These are phyloP conservation scores for Lepisosteus osseus DNA, from an alignment of 2,113 vertebrate species.

Conservation along the genomic window DNA sequence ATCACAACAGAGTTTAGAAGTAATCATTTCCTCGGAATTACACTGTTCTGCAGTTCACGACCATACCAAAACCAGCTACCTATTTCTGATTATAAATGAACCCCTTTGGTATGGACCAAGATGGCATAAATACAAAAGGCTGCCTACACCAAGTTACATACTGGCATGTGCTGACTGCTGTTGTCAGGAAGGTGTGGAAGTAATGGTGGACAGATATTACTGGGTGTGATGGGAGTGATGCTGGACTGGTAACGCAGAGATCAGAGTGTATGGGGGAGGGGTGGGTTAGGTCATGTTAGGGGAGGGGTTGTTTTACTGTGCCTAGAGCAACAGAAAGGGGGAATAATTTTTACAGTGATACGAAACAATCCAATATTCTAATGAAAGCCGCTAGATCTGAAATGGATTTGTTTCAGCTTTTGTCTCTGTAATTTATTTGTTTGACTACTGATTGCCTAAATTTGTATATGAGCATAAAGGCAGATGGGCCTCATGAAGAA, in stretches of 20 bases:
- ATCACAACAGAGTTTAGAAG: too few relatives aligned
- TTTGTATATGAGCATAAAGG: constrained; percentile 52
- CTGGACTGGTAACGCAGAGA: not conserved
- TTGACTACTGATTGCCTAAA: constrained; percentile 66
- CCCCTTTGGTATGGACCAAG: not conserved
- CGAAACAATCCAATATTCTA: not conserved
- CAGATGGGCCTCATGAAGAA: constrained; percentile 17
- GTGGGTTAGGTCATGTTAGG: not conserved
- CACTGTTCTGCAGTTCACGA: too few relatives aligned
- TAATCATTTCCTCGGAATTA: too few relatives aligned
- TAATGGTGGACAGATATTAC: too few relatives aligned
- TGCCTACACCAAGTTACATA: not conserved
- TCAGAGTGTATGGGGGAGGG: not conserved
- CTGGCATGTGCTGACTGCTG: not conserved
- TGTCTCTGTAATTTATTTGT: constrained; percentile 73
- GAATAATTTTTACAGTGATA: not conserved
- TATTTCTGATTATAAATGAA: not conserved
- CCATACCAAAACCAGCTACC: not conserved
- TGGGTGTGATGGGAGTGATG: too few relatives aligned
- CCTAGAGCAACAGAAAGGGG: not conserved
- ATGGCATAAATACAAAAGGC: not conserved
- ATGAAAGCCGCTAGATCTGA: not conserved
- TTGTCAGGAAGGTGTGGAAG: not conserved
- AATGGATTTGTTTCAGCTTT: constrained; percentile 34
- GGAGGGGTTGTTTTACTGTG: not conserved